These are phyloP conservation scores for Eucera pruinosa DNA, from an alignment of 2,888 invertebrate species.

Conservation along the genomic window DNA sequence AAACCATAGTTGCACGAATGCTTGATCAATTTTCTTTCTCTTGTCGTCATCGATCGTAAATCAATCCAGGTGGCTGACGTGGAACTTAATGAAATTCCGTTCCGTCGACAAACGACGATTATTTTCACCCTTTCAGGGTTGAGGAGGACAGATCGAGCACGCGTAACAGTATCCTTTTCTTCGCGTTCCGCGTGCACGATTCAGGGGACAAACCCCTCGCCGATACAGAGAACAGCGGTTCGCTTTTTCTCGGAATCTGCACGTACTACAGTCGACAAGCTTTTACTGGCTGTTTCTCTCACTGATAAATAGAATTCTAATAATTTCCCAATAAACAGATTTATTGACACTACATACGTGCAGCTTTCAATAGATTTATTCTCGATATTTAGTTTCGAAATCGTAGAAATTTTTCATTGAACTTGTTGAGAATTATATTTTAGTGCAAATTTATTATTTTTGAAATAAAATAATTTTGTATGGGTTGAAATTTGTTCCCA, in stretches of 20 bases:
- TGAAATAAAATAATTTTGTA: too few species aligned
- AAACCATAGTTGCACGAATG: constrained; percentile 1
- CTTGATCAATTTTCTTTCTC: constrained; percentile 24
- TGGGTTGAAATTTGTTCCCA: too few species aligned
- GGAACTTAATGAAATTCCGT: constrained; percentile 50
- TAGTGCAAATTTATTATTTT: too few species aligned
- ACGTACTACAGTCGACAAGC: constrained; percentile 9
- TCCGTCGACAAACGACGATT: constrained; percentile 46
- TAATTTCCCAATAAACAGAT: not conserved
- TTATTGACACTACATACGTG: too few species aligned
- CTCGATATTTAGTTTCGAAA: too few species aligned
- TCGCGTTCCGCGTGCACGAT: constrained; percentile 30
- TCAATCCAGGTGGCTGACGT: constrained; percentile 23
- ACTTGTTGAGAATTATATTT: too few species aligned
- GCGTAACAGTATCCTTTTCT: constrained; percentile 53
- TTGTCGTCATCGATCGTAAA: constrained; percentile 27
- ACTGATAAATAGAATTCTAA: not conserved
- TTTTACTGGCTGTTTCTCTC: constrained; percentile 11
- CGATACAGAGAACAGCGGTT: constrained; percentile 24
- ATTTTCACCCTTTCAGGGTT: constrained; percentile 46
- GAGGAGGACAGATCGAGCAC: not conserved
- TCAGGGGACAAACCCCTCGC: constrained; percentile 45
- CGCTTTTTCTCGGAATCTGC: constrained; percentile 39
- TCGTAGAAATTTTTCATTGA: too few species aligned
- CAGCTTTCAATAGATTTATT: too few species aligned